Conservation (phyloP, 2,113 vertebrate genomes). For the Thomomys bottae region DNA sequence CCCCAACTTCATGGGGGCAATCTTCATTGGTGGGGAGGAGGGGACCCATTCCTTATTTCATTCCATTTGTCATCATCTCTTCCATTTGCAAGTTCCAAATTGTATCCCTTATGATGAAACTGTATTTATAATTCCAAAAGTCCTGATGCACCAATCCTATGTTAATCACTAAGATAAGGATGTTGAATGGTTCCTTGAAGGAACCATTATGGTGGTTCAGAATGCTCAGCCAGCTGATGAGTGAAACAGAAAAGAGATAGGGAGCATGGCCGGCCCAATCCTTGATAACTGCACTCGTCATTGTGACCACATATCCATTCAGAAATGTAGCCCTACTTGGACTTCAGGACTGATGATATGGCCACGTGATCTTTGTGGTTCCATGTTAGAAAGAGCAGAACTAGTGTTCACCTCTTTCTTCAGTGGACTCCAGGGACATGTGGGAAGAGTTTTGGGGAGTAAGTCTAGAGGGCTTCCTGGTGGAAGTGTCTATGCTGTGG, state of each 20-base stretch:
- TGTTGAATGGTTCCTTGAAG: not conserved
- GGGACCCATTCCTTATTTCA: not conserved
- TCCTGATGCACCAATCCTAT: not conserved
- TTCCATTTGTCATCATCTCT: not conserved
- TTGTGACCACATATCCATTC: not conserved
- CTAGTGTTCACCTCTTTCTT: not conserved
- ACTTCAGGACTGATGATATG: rapidly evolving
- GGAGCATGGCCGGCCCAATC: no score
- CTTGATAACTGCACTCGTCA: not conserved
- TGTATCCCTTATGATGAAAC: not conserved
- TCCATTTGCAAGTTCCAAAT: not conserved
- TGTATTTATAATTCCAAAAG: not conserved
- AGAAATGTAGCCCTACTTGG: not conserved
- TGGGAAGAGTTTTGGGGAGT: not conserved
- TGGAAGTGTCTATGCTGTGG: not conserved
- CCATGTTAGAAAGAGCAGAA: not conserved
- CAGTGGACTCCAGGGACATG: not conserved
- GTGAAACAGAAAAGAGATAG: not conserved
- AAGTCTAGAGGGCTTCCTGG: not conserved
- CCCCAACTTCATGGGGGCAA: rapidly evolving
- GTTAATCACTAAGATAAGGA: not conserved
- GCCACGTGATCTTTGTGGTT: not conserved
- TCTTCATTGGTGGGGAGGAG: no score
- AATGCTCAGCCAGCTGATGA: not conserved
- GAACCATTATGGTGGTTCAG: not conserved